Conservation (phyloP, 2,888 invertebrate genomes). For the Galeruca laticollis region DNA sequence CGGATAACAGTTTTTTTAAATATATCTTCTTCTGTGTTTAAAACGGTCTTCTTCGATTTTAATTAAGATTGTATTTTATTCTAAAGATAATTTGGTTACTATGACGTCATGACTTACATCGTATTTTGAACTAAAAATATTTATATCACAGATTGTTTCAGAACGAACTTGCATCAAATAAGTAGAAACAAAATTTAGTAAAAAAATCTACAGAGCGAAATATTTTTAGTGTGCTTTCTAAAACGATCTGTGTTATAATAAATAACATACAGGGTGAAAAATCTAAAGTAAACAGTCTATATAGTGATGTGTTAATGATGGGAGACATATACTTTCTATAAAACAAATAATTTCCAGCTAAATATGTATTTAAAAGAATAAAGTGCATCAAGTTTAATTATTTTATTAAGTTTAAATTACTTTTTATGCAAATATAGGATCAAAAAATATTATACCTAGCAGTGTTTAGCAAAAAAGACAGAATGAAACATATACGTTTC, state of each 20-base stretch:
- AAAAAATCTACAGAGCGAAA: too few relatives aligned
- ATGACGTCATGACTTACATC: not conserved
- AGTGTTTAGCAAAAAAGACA: too few relatives aligned
- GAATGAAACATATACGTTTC: too few relatives aligned
- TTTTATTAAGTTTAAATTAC: too few relatives aligned
- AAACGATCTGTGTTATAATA: not conserved
- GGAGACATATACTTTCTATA: too few relatives aligned
- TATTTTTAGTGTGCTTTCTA: not conserved
- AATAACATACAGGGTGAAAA: not conserved
- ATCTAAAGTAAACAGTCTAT: not conserved
- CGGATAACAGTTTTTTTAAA: too few relatives aligned
- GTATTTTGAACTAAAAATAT: not conserved
- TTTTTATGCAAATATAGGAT: too few relatives aligned
- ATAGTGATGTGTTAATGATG: not conserved
- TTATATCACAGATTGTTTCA: slow-evolving; percentile 1
- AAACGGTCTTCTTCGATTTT: too few relatives aligned
- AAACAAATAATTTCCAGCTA: not conserved
- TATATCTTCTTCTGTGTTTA: too few relatives aligned
- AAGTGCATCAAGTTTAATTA: too few relatives aligned
- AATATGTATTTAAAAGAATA: not conserved
- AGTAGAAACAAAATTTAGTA: not conserved
- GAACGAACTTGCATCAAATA: not conserved
- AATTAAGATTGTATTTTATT: too few relatives aligned
- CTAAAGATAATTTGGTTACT: not conserved
- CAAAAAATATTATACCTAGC: too few relatives aligned